Conservation (phyloP, 2,888 invertebrate species). For the Papilio protenor region DNA sequence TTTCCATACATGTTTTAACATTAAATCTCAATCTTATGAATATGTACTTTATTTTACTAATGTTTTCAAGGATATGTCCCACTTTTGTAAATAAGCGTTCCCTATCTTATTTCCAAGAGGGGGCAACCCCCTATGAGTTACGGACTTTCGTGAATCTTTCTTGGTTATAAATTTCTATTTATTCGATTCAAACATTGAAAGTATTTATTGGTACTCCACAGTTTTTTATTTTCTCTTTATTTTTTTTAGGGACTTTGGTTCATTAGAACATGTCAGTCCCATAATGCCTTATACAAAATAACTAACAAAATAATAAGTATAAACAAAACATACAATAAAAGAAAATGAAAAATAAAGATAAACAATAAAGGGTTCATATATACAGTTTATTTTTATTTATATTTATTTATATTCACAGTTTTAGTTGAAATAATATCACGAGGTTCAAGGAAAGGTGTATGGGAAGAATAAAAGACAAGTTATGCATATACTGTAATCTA, state of each 20-base stretch:
- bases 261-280: too few relatives aligned
- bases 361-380: too few relatives aligned
- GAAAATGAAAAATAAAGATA: too few relatives aligned
- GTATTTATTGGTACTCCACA: not conserved
- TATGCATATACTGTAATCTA: constrained; percentile 71
- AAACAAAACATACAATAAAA: too few relatives aligned
- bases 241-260: too few relatives aligned
- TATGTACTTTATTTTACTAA: not conserved
- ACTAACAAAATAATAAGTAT: too few relatives aligned
- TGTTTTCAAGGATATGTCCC: not conserved
- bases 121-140: not conserved
- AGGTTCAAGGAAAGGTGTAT: not conserved
- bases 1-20: constrained; percentile 31
- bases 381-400: too few relatives aligned
- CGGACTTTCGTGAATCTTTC: not conserved
- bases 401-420: too few relatives aligned
- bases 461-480: constrained; percentile 50
- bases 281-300: too few relatives aligned
- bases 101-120: not conserved
- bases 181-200: too few relatives aligned
- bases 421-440: not conserved
- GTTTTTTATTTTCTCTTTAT: too few relatives aligned
- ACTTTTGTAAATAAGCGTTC: not conserved
- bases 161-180: not conserved
- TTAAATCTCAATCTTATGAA: not conserved